phyloP scores from a whole-genome alignment of 2,888 invertebrate genomes.

The Cryptosula pallasiana region DNA sequence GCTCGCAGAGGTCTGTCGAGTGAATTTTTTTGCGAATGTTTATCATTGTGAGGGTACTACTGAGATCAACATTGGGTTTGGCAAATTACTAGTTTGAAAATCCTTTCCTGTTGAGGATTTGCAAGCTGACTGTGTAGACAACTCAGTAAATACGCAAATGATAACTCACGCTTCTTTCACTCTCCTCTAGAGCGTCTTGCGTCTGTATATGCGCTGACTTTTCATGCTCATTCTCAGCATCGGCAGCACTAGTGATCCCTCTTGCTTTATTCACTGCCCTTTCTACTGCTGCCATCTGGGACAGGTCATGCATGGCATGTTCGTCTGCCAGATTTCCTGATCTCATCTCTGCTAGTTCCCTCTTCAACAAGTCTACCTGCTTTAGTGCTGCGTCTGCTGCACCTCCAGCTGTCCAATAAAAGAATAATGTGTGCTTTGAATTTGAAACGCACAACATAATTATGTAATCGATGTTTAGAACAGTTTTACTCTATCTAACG shows the following conservation, averaged over 20 bases:
- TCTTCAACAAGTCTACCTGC: conserved; percentile 49
- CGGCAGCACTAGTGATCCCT: conserved; percentile 35
- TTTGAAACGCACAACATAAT: too few species aligned
- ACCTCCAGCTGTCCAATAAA: conserved; percentile 11
- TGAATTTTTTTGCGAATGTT: too few species aligned
- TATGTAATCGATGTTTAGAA: too few species aligned
- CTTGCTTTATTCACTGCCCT: conserved; percentile 40
- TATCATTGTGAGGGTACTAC: too few species aligned
- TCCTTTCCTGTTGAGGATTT: too few species aligned
- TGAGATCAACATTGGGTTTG: too few species aligned
- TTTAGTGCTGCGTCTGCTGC: conserved; percentile 36
- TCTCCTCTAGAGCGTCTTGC: conserved; percentile 45
- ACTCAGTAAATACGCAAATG: too few species aligned
- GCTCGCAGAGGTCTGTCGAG: too few species aligned
- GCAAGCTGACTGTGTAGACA: too few species aligned
- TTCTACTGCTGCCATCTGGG: conserved; percentile 32
- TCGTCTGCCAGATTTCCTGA: conserved; percentile 38
- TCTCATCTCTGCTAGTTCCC: conserved; percentile 50
- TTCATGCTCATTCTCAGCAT: conserved; percentile 46
- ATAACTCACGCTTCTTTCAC: conserved; percentile 41
- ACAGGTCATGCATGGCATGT: conserved; percentile 24
- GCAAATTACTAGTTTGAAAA: too few species aligned
- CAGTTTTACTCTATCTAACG: too few species aligned
- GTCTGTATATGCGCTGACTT: conserved; percentile 49
- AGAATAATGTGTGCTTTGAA: too few species aligned